Evolutionary conservation across 2,888 invertebrate genomes (phyloP).

Genomic region (Scaptodrosophila latifasciaeformis): DNA sequence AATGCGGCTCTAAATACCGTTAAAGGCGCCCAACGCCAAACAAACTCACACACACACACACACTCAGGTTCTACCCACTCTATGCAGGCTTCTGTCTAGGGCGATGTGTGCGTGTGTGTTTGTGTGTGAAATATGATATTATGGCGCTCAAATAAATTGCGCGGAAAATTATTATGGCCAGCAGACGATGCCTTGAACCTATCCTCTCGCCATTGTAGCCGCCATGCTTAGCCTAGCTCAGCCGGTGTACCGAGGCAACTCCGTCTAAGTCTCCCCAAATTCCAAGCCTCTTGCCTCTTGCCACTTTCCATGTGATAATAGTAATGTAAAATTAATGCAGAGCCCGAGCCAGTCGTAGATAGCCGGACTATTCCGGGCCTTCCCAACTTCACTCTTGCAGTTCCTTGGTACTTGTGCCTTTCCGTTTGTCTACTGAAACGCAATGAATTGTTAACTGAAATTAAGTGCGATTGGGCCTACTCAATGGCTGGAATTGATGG

Average conservation of each 20-base stretch:
- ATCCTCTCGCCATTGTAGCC: background rate
- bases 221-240: background rate
- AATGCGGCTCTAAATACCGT: conserved; percentile 8
- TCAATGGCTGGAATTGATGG: no score
- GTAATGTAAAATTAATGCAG: conserved; percentile 43
- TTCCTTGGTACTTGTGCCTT: no score
- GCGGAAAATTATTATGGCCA: conserved; percentile 65
- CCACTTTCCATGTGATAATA: conserved; percentile 4
- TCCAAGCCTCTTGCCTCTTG: conserved; percentile 13
- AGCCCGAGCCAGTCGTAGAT: background rate
- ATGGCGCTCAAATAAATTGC: conserved; percentile 65
- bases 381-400: no score
- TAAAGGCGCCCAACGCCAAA: conserved; percentile 8
- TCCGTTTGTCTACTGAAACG: background rate
- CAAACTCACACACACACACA: background rate
- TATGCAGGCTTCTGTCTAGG: background rate
- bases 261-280: no score
- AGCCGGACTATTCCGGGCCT: no score
- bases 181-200: conserved; percentile 31
- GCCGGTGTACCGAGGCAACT: no score
- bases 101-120: conserved; percentile 16
- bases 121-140: conserved; percentile 59
- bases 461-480: background rate
- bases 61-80: background rate
- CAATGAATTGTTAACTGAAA: background rate